phyloP scores from a whole-genome alignment of 2,888 invertebrate species.

The Nematopogon swammerdamellus region DNA sequence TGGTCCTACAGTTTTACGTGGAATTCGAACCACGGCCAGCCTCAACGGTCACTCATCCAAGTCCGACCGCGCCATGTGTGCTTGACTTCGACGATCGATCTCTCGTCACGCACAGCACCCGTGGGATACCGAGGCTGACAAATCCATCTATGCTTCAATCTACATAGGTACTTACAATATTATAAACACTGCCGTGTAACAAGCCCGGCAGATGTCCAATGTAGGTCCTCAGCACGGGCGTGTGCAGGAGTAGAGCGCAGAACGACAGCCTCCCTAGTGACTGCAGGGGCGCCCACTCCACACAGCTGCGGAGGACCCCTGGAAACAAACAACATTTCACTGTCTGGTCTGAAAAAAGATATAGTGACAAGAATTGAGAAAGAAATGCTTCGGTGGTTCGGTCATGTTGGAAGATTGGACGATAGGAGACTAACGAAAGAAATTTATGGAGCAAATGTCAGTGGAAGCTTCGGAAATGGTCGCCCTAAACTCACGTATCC shows the following conservation, averaged over 20 bases:
- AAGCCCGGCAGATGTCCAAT: slow-evolving; percentile 46
- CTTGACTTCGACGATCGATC: neutral
- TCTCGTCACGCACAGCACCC: neutral
- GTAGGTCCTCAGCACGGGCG: slow-evolving; percentile 40
- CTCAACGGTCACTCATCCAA: too few species aligned
- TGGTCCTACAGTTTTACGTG: too few species aligned
- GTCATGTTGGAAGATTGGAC: too few species aligned
- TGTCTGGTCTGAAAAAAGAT: too few species aligned
- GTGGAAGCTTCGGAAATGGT: too few species aligned
- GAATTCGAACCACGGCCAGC: too few species aligned
- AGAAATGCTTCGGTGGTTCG: too few species aligned
- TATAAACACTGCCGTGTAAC: slow-evolving; percentile 46
- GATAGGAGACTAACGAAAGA: too few species aligned
- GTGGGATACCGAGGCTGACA: neutral
- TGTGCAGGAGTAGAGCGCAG: slow-evolving; percentile 47
- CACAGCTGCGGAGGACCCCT: slow-evolving; percentile 36
- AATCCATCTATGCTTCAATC: neutral
- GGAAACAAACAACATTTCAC: too few species aligned
- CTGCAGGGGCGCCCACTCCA: slow-evolving; percentile 47
- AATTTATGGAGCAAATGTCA: too few species aligned
- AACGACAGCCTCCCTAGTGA: slow-evolving; percentile 43
- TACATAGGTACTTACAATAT: slow-evolving; percentile 36
- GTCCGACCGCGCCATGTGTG: neutral
- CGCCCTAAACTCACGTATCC: too few species aligned
- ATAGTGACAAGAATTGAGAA: too few species aligned